Conservation (phyloP, 2,113 vertebrate species). For the Nipponia nippon region DNA sequence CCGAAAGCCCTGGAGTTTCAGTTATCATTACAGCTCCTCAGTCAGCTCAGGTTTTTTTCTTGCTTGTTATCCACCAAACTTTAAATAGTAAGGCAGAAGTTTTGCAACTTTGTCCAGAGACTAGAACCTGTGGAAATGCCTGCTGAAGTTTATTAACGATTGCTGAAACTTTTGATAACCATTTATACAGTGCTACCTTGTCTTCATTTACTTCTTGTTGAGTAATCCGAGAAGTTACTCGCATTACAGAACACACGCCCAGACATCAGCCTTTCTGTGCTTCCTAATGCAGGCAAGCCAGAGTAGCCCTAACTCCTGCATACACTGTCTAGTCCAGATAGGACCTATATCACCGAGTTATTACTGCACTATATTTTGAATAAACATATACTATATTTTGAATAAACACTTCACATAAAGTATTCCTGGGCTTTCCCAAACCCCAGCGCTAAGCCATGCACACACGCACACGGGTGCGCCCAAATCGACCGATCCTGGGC, state of each 20-base stretch:
- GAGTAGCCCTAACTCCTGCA: neutral
- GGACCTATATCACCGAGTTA: fast-evolving
- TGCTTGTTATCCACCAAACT: neutral
- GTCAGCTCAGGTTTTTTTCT: neutral
- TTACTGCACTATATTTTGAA: fast-evolving
- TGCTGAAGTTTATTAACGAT: neutral
- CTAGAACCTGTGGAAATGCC: neutral
- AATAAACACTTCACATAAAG: fast-evolving
- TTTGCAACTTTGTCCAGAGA: neutral
- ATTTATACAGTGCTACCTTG: neutral
- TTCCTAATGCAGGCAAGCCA: too few relatives aligned
- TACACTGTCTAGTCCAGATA: fast-evolving
- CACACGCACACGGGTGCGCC: too few relatives aligned
- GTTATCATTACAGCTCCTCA: neutral
- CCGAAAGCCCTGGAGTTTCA: neutral
- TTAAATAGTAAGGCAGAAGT: neutral
- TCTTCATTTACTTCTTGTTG: neutral
- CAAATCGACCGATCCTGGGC: fast-evolving
- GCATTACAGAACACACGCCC: neutral
- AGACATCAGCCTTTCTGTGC: neutral
- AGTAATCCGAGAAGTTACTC: neutral
- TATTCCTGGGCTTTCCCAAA: fast-evolving
- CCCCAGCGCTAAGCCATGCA: fast-evolving
- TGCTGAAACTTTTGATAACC: neutral
- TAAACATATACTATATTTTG: too few relatives aligned